phyloP scores from a whole-genome alignment of 2,797 vertebrate genomes.

The Enteromius thamalakanensis region DNA sequence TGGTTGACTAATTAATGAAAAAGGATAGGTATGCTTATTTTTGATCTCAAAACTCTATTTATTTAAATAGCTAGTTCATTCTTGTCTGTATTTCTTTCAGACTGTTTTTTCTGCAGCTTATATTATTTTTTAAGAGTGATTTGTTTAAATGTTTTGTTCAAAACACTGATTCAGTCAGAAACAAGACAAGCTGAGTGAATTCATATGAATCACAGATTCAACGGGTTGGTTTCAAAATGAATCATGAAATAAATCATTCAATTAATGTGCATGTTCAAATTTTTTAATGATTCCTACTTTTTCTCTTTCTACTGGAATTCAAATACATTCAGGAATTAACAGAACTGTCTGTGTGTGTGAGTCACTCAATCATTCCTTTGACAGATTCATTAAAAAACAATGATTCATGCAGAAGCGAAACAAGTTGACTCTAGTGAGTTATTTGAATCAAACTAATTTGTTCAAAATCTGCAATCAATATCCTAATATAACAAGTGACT shows the following conservation, averaged over 20 bases:
- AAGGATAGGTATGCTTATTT: background rate
- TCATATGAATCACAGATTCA: background rate
- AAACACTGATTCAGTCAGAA: background rate
- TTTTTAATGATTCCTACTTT: background rate
- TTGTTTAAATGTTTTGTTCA: background rate
- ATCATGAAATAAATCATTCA: background rate
- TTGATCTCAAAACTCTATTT: background rate
- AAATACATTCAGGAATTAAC: background rate
- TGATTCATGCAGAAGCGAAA: background rate
- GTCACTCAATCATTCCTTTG: background rate
- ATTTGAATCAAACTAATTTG: background rate
- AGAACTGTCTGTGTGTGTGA: background rate
- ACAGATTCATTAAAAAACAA: background rate
- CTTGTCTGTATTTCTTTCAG: background rate
- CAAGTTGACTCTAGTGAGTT: background rate
- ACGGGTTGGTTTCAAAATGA: background rate
- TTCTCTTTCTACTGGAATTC: background rate
- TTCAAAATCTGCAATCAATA: background rate
- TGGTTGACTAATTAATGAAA: background rate
- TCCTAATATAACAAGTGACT: background rate
- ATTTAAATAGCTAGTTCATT: background rate
- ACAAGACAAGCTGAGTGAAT: background rate
- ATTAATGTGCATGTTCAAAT: background rate
- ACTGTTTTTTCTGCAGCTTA: background rate
- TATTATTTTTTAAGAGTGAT: background rate